A percentile compares a stretch with the other conserved stretches of the same genome.
Evolutionary conservation across 2,113 vertebrate species (phyloP).

Genomic region (Tenrec ecaudatus): DNA sequence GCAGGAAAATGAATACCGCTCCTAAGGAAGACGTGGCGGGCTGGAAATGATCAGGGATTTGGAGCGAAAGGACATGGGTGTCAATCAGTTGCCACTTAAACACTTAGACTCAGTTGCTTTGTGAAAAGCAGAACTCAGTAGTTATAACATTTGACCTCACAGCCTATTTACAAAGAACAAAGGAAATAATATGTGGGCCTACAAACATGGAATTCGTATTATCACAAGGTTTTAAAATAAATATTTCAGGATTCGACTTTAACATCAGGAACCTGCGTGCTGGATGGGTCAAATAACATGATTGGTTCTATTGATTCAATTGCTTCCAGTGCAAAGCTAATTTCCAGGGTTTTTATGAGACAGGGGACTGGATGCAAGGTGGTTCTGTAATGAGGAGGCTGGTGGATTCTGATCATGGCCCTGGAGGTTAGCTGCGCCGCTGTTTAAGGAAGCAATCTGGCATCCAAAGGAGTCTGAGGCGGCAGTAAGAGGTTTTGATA

Average conservation of each 20-base stretch:
- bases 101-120: neutral
- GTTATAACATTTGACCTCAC: neutral
- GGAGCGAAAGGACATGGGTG: neutral
- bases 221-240: neutral
- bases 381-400: neutral
- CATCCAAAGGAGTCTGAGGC: neutral
- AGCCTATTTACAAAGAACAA: slow-evolving; percentile 2
- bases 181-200: neutral
- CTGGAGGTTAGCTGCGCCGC: neutral
- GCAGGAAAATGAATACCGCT: neutral
- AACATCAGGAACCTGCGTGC: slow-evolving; percentile 9
- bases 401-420: neutral
- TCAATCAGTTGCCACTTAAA: neutral
- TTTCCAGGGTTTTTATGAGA: neutral
- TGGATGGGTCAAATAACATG: neutral
- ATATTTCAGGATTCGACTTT: slow-evolving; percentile 2
- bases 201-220: neutral
- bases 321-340: neutral
- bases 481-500: neutral
- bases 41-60: neutral
- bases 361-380: neutral
- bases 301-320: neutral
- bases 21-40: neutral
- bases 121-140: neutral
- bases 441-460: neutral